Conservation (phyloP, 2,888 invertebrate genomes). For the Elgonia sp. region DNA sequence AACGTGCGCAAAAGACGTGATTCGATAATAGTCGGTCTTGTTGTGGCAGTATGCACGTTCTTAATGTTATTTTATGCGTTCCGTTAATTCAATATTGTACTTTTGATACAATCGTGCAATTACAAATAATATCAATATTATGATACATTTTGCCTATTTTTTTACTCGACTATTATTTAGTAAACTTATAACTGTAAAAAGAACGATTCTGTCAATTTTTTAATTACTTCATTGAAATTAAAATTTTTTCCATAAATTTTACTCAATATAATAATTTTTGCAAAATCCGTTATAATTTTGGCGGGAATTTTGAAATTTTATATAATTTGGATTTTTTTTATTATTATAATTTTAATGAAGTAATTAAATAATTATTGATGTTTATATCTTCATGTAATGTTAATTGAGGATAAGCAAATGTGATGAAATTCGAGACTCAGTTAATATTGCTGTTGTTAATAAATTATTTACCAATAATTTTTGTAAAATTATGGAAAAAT, state of each 20-base stretch:
- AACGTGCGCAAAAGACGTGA: conserved; percentile 97
- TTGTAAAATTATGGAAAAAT: conserved; percentile 25
- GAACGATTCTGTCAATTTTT: not conserved
- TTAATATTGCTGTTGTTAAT: conserved; percentile 15
- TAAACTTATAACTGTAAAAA: conserved; percentile 3
- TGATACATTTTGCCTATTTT: conserved; percentile 11
- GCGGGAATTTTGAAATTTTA: too few relatives aligned
- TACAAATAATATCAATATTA: conserved; percentile 1
- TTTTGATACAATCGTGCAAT: conserved; percentile 25
- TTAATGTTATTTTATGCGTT: conserved; percentile 94
- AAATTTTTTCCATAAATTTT: not conserved
- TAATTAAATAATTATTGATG: too few relatives aligned
- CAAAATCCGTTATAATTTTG: too few relatives aligned
- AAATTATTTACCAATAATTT: conserved; percentile 19
- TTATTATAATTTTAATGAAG: too few relatives aligned
- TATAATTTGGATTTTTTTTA: too few relatives aligned
- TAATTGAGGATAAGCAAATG: conserved; percentile 3
- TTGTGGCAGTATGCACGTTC: conserved; percentile 96
- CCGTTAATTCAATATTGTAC: conserved; percentile 87
- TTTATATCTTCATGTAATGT: not conserved
- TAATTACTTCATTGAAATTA: not conserved
- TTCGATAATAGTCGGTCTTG: conserved; percentile 95
- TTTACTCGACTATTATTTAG: conserved; percentile 31
- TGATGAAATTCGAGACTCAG: not conserved
- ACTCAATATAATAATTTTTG: too few relatives aligned